Base-by-base conservation (phyloP, 2,797 vertebrate species). In the Chrysocyon brachyurus region DNA sequence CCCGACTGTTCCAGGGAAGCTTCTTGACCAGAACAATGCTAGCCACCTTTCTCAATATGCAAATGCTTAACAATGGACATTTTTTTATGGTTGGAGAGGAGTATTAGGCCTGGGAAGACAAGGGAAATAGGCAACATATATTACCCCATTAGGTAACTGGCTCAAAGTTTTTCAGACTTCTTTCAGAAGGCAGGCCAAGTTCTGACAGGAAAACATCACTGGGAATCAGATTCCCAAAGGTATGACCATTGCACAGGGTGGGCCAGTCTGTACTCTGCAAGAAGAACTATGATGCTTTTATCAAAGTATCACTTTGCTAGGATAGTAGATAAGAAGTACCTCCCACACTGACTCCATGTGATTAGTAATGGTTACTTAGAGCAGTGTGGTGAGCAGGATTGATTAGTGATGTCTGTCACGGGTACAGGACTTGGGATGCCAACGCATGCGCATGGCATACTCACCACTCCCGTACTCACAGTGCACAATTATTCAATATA, bases 381-480 rank as follows among this genome's bases (percentile, higher is more conserved):
- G n/a, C 24, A 24, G 15, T 6, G 14, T 36, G 57, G 17, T 52
- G 16, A 73, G 26, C 16, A 22, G 1, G 12, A 49, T 12, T 72
- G 79, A 75, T 52, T 17, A 77, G 52, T 61, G 78, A 81, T 33
- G 77, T 46, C 92, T 68, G 64, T 19, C 84, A 22, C 0, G 2
- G 52, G 57, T 5, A 81, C 63, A 63, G 12, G 31, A 57, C 1
- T 3, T n/a, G n/a, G 73, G 24, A n/a, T 26, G 3, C 63, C 21
- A n/a, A 66, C 0, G 21, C 1, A 8, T 2, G 26, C 22, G 59
- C 0, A 8, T 7, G 22, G 36, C 0, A 21, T 46, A 6, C 61
- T 68, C 33, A 54, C 26, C 19, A 19, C 11, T 12, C 11, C 33
- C 66, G 28, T 5, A 12, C 2, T 77, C 17, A 12, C 0, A 17